Base-by-base conservation (phyloP, 2,113 vertebrate genomes). In the Bambusicola thoracicus region DNA sequence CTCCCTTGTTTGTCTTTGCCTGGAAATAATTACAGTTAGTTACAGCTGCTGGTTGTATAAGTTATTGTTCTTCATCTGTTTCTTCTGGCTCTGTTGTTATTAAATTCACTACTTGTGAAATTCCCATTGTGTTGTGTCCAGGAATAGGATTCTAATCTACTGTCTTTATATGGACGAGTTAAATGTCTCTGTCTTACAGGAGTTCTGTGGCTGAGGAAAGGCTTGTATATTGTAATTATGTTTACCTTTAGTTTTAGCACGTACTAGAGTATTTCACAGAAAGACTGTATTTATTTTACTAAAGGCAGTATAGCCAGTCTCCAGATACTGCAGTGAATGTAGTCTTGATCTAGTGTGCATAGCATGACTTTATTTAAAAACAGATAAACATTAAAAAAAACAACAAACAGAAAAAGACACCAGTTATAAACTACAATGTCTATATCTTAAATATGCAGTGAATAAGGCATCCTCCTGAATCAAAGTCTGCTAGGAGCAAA, bases 401-500 rank as follows among this genome's bases (percentile, higher is more conserved):
- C 22, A 32, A 30, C 11, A 73, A n/a, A 20, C 7, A 51, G 25
- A 69, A 19, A 32, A 34, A 55, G 29, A 4, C 13, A 15, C 0
- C 27, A 41, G 4, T 27, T 18, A 17, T 3, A 43, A 80, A 3
- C 11, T 21, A 6, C 43, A 17, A 8, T 1, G 0, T 59, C 6
- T 19, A 13, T n/a, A 24, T 53, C 17, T 56, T 5, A 53, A 44
- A 40, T 1, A 22, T 7, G 34, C 36, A 6, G 9, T 10, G 30
- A 44, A 1, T 2, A 1, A 3, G 12, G 18, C n/a, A 59, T 48
- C 40, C 13, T 55, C 27, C 1, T 0, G 46, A 62, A 8, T 2
- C 41, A 29, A 34, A 65, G 46, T 30, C 43, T 20, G 43, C 36
- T 20, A 17, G 14, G 5, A 5, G 21, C 44, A 29, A 6, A 0